These are phyloP conservation scores for Odontophorus gujanensis DNA, from an alignment of 2,113 vertebrate species.

Conservation along the genomic window DNA sequence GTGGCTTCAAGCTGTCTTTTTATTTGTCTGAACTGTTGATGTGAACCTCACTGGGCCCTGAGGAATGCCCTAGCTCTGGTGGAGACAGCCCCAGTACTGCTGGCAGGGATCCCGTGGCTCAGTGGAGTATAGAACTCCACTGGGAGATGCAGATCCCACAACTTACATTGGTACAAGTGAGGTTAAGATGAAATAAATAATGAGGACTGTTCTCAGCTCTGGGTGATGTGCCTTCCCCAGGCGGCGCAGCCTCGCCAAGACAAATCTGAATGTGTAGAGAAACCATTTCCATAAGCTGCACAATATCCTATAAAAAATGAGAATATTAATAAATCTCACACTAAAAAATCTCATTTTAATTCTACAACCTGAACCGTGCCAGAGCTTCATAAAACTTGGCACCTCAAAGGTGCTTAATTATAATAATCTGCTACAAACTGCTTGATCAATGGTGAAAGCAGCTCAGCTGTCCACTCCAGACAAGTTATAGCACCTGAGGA, in stretches of 20 bases:
- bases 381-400: neutral
- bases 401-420: constrained; percentile 38
- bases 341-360: neutral
- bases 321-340: neutral
- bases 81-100: neutral
- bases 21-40: neutral
- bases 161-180: neutral
- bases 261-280: neutral
- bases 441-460: neutral
- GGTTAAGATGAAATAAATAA: neutral
- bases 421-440: constrained; percentile 38
- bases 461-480: neutral
- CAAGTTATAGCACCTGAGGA: neutral
- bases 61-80: neutral
- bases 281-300: neutral
- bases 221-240: neutral
- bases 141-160: neutral
- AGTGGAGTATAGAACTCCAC: neutral
- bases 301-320: neutral
- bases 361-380: neutral
- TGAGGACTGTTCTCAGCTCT: neutral
- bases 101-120: neutral
- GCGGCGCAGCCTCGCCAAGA: neutral
- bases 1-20: neutral
- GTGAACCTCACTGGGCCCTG: neutral